A percentile compares a stretch with the other conserved stretches of the same genome.
Conservation (phyloP, 2,113 vertebrate species). For the Collichthys lucidus region DNA sequence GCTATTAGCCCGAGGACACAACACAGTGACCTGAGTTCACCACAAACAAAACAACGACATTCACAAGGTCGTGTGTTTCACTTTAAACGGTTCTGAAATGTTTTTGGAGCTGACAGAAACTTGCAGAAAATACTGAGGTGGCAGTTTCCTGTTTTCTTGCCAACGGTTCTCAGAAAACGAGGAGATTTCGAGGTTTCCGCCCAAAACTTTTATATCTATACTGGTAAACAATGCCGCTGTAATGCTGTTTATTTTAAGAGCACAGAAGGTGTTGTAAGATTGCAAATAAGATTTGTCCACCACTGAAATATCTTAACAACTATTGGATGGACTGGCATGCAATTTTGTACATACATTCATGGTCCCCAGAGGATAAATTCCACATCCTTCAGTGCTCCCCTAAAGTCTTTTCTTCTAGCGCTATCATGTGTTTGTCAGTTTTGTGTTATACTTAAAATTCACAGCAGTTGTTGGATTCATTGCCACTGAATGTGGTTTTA, state of each 20-base stretch:
- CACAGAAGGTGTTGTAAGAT: background rate
- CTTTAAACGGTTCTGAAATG: conserved; percentile 51
- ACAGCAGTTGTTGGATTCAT: background rate
- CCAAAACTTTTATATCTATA: background rate
- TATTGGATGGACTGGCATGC: too few relatives aligned
- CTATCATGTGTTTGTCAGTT: background rate
- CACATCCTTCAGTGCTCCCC: too few relatives aligned
- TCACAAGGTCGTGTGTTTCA: conserved; percentile 52
- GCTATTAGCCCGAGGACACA: conserved; percentile 53
- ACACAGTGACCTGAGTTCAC: conserved; percentile 59
- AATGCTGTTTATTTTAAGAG: background rate
- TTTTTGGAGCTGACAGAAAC: conserved; percentile 33
- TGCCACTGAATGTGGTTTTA: background rate
- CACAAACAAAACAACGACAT: conserved; percentile 68
- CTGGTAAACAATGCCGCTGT: background rate
- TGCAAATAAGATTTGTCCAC: too few relatives aligned
- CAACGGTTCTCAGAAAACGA: conserved; percentile 18
- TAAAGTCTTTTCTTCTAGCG: background rate
- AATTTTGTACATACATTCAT: background rate
- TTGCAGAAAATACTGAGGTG: background rate
- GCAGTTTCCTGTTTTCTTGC: conserved; percentile 31
- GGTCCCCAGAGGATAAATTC: background rate
- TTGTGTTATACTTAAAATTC: background rate
- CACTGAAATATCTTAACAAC: background rate
- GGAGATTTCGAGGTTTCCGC: conserved; percentile 6